A percentile compares a stretch with the other conserved stretches of the same genome.
These are phyloP conservation scores for Chorisops tibialis DNA, from an alignment of 2,888 invertebrate genomes.

Conservation along the genomic window DNA sequence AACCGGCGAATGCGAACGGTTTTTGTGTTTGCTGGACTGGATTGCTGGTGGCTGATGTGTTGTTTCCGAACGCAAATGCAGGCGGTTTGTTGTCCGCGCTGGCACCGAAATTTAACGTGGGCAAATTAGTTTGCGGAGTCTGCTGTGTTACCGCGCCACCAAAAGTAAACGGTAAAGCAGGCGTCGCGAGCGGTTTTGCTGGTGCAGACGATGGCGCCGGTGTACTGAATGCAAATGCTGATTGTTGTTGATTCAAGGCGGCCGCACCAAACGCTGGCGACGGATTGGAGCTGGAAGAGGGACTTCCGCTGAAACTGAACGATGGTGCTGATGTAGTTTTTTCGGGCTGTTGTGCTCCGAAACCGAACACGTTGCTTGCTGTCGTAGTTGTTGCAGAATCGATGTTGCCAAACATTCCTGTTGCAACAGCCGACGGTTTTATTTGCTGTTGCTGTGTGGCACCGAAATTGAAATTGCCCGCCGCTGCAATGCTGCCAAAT, in stretches of 20 bases:
- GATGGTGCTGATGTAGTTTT: background rate
- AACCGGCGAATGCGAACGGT: conserved; percentile 10
- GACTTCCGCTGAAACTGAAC: background rate
- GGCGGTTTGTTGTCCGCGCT: background rate
- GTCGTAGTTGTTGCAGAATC: background rate
- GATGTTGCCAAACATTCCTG: background rate
- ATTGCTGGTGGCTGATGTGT: background rate
- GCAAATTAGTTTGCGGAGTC: background rate
- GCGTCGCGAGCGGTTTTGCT: conserved; percentile 5
- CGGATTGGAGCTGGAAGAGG: background rate
- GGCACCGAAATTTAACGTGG: conserved; percentile 1
- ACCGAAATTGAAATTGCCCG: background rate
- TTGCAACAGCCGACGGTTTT: background rate
- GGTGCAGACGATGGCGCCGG: background rate
- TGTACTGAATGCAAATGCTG: conserved; percentile 14
- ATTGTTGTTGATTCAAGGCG: conserved; percentile 25
- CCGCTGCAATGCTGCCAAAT: background rate
- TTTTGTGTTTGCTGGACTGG: background rate
- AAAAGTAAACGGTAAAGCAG: conserved; percentile 23
- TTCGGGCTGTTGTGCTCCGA: conserved; percentile 12
- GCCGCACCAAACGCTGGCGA: background rate
- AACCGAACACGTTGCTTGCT: background rate
- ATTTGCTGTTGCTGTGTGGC: background rate
- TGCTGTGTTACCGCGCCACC: conserved; percentile 11
- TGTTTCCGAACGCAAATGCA: conserved; percentile 2